Percentiles rank a stretch among this genome's conserved stretches.
Conservation (phyloP, 2,888 invertebrate species). For the Nomada ferruginata region DNA sequence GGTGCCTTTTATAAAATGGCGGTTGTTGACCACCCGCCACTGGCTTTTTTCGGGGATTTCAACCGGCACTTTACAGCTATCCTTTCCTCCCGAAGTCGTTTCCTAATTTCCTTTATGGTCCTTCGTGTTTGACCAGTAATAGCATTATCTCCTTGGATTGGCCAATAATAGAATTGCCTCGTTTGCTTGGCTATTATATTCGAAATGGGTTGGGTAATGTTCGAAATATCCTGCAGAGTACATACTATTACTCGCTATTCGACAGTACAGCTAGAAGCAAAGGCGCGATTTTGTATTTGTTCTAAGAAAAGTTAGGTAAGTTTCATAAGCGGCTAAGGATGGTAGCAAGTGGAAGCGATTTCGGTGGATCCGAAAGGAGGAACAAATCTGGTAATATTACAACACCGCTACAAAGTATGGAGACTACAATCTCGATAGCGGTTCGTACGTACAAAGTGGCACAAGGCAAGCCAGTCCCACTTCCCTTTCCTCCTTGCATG, state of each 20-base stretch:
- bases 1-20: slow-evolving; percentile 75
- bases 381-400: slow-evolving; percentile 51
- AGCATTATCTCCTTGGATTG: not conserved
- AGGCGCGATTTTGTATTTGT: not conserved
- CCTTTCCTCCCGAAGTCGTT: not conserved
- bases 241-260: not conserved
- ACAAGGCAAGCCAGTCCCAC: slow-evolving; percentile 70
- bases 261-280: not conserved
- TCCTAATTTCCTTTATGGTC: slow-evolving; percentile 11
- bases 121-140: not conserved
- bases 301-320: too few species aligned
- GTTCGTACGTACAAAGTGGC: slow-evolving; percentile 63
- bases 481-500: slow-evolving; percentile 65
- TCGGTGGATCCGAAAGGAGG: slow-evolving; percentile 11
- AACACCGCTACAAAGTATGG: slow-evolving; percentile 47
- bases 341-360: slow-evolving; percentile 6
- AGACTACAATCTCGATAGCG: slow-evolving; percentile 61
- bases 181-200: not conserved
- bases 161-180: not conserved
- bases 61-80: not conserved
- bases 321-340: not conserved
- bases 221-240: not conserved
- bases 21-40: slow-evolving; percentile 47
- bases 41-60: slow-evolving; percentile 6
- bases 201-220: not conserved